phyloP scores from a whole-genome alignment of 2,113 vertebrate genomes.

The Amblyornis subalaris region DNA sequence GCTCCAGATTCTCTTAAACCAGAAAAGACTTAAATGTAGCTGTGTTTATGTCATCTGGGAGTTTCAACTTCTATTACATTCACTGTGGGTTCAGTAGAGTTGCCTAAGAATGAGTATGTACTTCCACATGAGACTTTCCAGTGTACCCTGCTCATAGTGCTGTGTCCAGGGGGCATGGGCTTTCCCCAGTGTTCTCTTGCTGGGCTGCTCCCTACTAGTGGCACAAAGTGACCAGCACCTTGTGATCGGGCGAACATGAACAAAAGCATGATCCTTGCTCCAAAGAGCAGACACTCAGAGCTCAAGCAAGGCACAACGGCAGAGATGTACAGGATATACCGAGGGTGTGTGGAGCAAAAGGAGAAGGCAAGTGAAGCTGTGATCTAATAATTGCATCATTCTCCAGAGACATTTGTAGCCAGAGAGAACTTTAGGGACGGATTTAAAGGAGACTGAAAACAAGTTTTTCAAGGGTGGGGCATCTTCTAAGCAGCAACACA shows the following conservation, averaged over 20 bases:
- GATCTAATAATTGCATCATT: neutral
- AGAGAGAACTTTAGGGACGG: neutral
- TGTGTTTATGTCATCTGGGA: neutral
- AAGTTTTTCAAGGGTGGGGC: neutral
- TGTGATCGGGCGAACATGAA: neutral
- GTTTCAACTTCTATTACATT: neutral
- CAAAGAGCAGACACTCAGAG: neutral
- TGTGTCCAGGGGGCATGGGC: rapidly evolving
- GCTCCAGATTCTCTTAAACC: neutral
- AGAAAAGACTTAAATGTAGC: neutral
- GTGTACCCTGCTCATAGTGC: neutral
- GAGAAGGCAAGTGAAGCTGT: neutral
- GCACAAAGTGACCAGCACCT: neutral
- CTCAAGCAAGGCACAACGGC: rapidly evolving
- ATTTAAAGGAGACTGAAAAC: neutral
- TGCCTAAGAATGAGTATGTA: neutral
- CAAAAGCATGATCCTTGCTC: neutral
- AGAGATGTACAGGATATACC: neutral
- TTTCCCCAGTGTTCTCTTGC: neutral
- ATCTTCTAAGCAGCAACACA: neutral
- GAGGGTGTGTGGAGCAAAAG: neutral
- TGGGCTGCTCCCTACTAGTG: neutral
- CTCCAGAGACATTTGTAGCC: neutral
- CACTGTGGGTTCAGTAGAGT: neutral
- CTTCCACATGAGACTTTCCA: neutral